Conservation (phyloP, 2,113 vertebrate genomes). For the Peromyscus californicus region DNA sequence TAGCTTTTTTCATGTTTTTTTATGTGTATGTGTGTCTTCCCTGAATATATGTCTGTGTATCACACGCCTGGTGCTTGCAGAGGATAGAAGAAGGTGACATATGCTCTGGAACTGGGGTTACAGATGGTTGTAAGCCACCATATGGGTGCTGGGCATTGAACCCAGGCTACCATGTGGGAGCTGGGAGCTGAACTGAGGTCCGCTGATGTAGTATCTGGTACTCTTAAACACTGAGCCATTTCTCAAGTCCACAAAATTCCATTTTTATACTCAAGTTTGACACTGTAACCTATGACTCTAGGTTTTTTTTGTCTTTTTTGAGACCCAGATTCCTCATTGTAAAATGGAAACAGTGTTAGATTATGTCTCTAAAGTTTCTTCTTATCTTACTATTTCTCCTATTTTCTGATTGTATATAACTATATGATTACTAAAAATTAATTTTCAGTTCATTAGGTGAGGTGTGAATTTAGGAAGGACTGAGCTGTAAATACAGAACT, state of each 20-base stretch:
- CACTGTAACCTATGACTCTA: not conserved
- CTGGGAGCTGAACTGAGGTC: not conserved
- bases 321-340: slow-evolving; percentile 5
- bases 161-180: not conserved
- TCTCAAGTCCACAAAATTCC: not conserved
- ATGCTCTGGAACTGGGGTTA: not conserved
- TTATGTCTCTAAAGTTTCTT: slow-evolving; percentile 33
- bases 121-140: not conserved
- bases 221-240: not conserved
- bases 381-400: slow-evolving; percentile 17
- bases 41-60: not conserved
- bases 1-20: not conserved
- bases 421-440: slow-evolving; percentile 29
- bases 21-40: not conserved
- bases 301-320: not conserved
- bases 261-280: not conserved
- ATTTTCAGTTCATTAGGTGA: slow-evolving; percentile 37
- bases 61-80: not conserved
- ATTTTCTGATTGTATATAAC: slow-evolving; percentile 8
- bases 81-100: not conserved
- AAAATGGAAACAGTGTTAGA: not conserved
- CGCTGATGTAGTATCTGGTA: not conserved
- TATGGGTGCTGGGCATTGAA: not conserved
- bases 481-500: not conserved
- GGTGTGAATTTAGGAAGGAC: not conserved